Conservation (phyloP, 1,140 invertebrate species). For the Megalonaias nervosa region DNA sequence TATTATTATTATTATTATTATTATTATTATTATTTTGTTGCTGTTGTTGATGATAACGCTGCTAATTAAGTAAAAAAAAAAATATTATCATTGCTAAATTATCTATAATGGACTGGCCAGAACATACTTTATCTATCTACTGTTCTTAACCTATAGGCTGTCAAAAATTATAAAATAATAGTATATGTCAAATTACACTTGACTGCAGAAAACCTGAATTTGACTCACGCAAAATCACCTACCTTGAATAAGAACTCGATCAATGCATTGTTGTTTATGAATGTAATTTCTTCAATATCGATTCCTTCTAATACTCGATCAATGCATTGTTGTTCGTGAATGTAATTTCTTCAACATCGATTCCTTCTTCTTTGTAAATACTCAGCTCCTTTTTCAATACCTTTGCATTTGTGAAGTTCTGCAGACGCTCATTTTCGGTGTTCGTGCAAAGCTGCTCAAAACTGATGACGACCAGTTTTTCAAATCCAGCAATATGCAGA, state of each 20-base stretch:
- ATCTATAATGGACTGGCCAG: too few species aligned
- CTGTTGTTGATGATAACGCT: too few species aligned
- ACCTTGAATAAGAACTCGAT: constrained; percentile 77
- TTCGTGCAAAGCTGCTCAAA: constrained; percentile 70
- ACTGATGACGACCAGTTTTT: constrained; percentile 75
- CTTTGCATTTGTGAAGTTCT: constrained; percentile 62
- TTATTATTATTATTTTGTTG: too few species aligned
- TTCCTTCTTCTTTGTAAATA: constrained; percentile 50
- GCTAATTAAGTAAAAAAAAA: too few species aligned
- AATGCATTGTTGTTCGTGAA: constrained; percentile 86
- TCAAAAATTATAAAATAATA: too few species aligned
- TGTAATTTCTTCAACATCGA: constrained; percentile 73
- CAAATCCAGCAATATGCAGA: constrained; percentile 69
- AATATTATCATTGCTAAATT: too few species aligned
- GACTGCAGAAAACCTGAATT: too few species aligned
- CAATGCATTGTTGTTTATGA: constrained; percentile 85
- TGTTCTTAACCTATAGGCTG: too few species aligned
- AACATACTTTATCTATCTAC: too few species aligned
- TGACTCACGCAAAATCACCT: not conserved
- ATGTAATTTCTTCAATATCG: constrained; percentile 74
- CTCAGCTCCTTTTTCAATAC: constrained; percentile 53
- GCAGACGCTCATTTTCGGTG: constrained; percentile 65
- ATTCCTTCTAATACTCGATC: constrained; percentile 79
- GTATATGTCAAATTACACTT: too few species aligned
- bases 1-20: too few species aligned